phyloP scores from a whole-genome alignment of 2,888 invertebrate genomes.

The Operophtera brumata region DNA sequence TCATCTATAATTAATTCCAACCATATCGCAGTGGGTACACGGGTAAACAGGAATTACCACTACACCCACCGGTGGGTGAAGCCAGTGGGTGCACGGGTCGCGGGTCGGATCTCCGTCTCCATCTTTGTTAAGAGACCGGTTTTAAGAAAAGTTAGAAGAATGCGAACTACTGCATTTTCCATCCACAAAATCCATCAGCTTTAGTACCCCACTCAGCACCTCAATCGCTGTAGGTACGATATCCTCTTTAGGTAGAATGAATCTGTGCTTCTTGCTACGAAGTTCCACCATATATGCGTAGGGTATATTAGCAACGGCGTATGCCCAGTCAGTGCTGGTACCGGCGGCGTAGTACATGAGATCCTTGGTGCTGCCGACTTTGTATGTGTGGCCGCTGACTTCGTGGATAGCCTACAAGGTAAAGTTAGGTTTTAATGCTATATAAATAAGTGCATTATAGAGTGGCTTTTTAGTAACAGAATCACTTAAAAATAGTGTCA shows the following conservation, averaged over 20 bases:
- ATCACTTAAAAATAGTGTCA: too few species aligned
- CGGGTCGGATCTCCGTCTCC: too few species aligned
- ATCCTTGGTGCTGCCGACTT: slow-evolving; percentile 72
- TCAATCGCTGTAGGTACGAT: slow-evolving; percentile 58
- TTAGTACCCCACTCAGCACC: slow-evolving; percentile 51
- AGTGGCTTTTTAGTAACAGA: too few species aligned
- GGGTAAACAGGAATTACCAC: too few species aligned
- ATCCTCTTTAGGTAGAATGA: slow-evolving; percentile 65
- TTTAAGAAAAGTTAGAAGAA: slow-evolving; percentile 18
- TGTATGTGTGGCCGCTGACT: slow-evolving; percentile 62
- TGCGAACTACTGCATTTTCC: slow-evolving; percentile 37
- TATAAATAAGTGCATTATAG: too few species aligned
- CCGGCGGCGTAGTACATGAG: slow-evolving; percentile 72
- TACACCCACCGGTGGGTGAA: too few species aligned
- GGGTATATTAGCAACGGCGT: slow-evolving; percentile 60
- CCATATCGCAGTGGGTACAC: too few species aligned
- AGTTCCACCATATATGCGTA: slow-evolving; percentile 73
- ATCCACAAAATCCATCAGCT: slow-evolving; percentile 63
- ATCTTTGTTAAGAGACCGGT: too few species aligned
- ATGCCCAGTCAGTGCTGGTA: slow-evolving; percentile 70
- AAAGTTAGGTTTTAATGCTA: too few species aligned
- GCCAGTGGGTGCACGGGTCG: too few species aligned
- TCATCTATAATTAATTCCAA: too few species aligned
- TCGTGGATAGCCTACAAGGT: slow-evolving; percentile 56
- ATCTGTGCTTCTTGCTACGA: slow-evolving; percentile 60